Evolutionary conservation across 2,888 invertebrate genomes (phyloP), one percentile per base, ranked within the genome.

Genomic region (Rhyacophila evoluta): DNA sequence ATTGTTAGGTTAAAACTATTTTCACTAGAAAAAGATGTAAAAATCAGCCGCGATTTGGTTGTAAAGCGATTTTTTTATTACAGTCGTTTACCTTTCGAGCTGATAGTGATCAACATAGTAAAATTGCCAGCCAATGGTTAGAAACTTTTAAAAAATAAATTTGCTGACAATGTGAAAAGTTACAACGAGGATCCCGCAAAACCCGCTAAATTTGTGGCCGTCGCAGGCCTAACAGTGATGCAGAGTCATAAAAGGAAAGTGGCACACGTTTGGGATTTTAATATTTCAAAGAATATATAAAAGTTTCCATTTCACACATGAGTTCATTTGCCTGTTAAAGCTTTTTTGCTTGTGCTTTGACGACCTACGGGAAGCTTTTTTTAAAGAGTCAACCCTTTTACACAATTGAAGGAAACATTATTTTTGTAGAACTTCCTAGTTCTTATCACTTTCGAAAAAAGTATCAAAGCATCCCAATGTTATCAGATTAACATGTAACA

Each of bases 271-370:
- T 29, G 69, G 69, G 69, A 69, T 28, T 69, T 69, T 69, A 28
- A 69, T 69, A 69, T 69, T 69, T 69, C 33, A 69, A 29, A 69
- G 33, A 69, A 12, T 33, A 33, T 55, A 19, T 28, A 69, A 69
- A 69, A 69, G 69, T 69, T 33, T 69, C 69, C 29, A 69, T 69
- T 69, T 69, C 33, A 29, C 69, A 69, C 69, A 69, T 69, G 69
- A 69, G 69, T 69, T 69, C 69, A 28, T 69, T 69, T 69, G 69
- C 69, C 33, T 69, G 15, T 27, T 12, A 69, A 69, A 69, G 69
- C 33, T 69, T 33, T 69, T 69, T 33, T 69, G 12, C 55, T 55
- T 12, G 55, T 10, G 19, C 25, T 19, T 55, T 55, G 15, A 55
- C 25, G 55, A 8, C 55, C 55, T 55, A 19, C 55, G 25, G 55